Base-by-base conservation (phyloP, 2,797 vertebrate species). In the Siniperca obscura region DNA sequence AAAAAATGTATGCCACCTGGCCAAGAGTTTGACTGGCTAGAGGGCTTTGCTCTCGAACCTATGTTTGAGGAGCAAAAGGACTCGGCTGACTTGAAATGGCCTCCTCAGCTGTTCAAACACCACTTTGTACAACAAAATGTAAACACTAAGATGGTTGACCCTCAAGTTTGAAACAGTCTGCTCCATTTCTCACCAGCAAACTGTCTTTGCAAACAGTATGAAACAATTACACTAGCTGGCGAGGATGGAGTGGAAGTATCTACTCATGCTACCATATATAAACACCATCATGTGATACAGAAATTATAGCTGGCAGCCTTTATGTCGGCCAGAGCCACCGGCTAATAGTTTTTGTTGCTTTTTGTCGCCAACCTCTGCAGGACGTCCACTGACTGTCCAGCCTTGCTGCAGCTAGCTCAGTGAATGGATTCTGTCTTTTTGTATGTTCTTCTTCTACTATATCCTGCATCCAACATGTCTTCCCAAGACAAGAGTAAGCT, bases 51-150 rank as follows among this genome's bases (percentile, higher is more conserved):
- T 73, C 57, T 70, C 61, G 38, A 76, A 36, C 68, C 27, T 52
- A 56, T 74, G 34, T 76, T 65, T 78, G 66, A 50, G 17, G 13
- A 71, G 46, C 7, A 48, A 59, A 68, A 60, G n/a, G 19, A 65
- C 46, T 21, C 30, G 1, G 17, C 36, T 52, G 19, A 55, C 44
- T 82, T 36, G n/a, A 73, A 83, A 60, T 74, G 62, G 21, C 27
- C 50, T 62, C 60, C 50, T 83, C 30, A 50, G 25, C 42, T 22
- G 42, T 70, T 81, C 71, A 72, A 60, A 76, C 30, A 59, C 19
- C 55, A 74, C 27, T 74, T 80, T 76, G 57, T 52, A 36, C 64
- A 78, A 79, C 38, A 68, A 80, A 27, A 67, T 36, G 48, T 40
- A 77, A 74, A 73, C 1, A 25, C 46, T 48, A 57, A 57, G 40